A percentile compares a stretch with the other conserved stretches of the same genome.
Evolutionary conservation across 2,113 vertebrate genomes (phyloP).

Genomic region (Sander vitreus): DNA sequence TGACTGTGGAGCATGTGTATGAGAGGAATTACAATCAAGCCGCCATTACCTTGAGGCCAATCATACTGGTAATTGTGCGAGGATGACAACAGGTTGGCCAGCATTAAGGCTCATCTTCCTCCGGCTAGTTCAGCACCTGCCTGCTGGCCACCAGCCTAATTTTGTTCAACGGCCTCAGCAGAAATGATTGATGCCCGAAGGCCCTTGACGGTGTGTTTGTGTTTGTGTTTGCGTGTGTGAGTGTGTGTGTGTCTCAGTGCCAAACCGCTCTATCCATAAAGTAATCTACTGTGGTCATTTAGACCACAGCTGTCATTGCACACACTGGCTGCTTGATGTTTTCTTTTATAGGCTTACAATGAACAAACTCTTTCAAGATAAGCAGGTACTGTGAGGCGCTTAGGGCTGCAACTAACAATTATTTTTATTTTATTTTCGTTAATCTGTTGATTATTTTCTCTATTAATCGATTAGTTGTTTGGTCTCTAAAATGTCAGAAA

Average conservation of each 20-base stretch:
- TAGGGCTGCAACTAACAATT: too few relatives aligned
- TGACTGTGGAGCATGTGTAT: constrained; percentile 37
- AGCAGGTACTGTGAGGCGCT: constrained; percentile 13
- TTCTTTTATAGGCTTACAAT: not conserved
- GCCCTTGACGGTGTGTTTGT: constrained; percentile 42
- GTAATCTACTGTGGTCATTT: constrained; percentile 53
- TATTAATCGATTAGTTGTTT: too few relatives aligned
- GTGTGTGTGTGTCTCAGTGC: constrained; percentile 35
- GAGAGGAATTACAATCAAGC: constrained; percentile 75
- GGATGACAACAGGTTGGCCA: constrained; percentile 75
- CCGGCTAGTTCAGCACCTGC: constrained; percentile 73
- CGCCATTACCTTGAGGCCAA: constrained; percentile 62
- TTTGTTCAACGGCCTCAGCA: constrained; percentile 67
- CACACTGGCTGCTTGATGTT: constrained; percentile 28
- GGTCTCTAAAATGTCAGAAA: too few relatives aligned
- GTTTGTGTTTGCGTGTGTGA: constrained; percentile 16
- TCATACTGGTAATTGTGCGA: constrained; percentile 59
- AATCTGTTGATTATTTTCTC: too few relatives aligned
- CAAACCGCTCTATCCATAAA: constrained; percentile 51
- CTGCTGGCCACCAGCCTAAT: constrained; percentile 66
- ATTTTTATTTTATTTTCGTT: too few relatives aligned
- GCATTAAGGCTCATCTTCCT: constrained; percentile 71
- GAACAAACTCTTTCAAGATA: constrained; percentile 16
- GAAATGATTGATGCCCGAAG: constrained; percentile 78
- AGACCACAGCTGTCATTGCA: constrained; percentile 54